phyloP scores from a whole-genome alignment of 2,113 vertebrate genomes.

The Heterochromis multidens region DNA sequence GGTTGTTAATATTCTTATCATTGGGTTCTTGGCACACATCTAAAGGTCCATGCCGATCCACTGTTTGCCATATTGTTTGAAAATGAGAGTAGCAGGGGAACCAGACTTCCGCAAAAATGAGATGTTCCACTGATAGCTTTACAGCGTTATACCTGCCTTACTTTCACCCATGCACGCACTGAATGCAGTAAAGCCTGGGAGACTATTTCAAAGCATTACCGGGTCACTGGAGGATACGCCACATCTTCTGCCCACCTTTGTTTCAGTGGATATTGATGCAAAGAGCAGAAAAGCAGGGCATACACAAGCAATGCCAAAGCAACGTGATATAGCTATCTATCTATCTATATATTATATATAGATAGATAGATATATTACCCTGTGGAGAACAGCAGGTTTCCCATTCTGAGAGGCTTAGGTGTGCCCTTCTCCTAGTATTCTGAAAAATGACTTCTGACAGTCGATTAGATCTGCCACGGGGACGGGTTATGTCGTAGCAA shows the following conservation, averaged over 20 bases:
- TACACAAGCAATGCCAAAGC: background rate
- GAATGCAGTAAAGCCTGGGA: background rate
- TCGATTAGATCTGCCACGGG: background rate
- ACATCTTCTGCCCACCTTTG: background rate
- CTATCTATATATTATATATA: background rate
- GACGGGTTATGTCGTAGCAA: background rate
- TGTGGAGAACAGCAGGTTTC: conserved; percentile 27
- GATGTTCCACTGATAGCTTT: background rate
- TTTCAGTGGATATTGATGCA: background rate
- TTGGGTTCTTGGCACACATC: background rate
- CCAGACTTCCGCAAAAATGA: background rate
- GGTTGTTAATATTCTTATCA: background rate
- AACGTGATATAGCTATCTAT: background rate
- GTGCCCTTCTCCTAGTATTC: background rate
- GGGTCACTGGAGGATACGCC: background rate
- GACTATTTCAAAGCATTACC: background rate
- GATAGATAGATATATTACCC: conserved; percentile 37
- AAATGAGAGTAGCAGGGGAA: background rate
- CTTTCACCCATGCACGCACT: background rate
- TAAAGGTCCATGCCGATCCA: background rate
- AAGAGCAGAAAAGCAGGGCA: background rate
- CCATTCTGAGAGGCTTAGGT: background rate
- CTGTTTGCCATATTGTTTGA: background rate
- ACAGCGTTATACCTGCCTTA: background rate
- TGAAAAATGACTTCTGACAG: background rate